Evolutionary conservation across 2,888 invertebrate genomes (phyloP), one percentile per base, ranked within the genome.

Genomic region (Celastrina argiolus): DNA sequence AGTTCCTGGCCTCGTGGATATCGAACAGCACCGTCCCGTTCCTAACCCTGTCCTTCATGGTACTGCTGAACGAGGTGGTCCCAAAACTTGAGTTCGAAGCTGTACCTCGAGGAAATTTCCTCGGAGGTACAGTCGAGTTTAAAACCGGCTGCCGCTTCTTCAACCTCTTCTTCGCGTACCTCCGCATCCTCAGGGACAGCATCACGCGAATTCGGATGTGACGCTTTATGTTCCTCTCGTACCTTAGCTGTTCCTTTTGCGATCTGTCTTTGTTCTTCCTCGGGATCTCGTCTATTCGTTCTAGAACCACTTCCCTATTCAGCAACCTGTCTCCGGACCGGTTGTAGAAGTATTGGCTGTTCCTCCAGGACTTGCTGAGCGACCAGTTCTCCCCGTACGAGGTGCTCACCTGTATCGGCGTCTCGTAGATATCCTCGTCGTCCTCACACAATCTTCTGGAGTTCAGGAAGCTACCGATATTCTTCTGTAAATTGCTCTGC

Each of bases 171-270:
- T 90, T 93, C 77, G 91, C 88, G 67, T 92, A 91, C 66, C 91
- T 81, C 28, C 94, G 91, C 85, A 94, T 91, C 68, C 94, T 88
- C 69, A 95, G 82, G 12, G 94, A 94, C 74, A 95, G 83, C 92
- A 95, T 94, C 63, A 95, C 93, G 16, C 94, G 87, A 22, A 95
- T 93, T 67, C 94, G 88, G 28, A 95, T 92, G 76, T 94, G 93
- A 28, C 94, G 85, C 65, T 93, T 93, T 1, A 94, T 92, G 74
- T 93, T 92, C 70, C 93, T 92, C 73, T 94, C 93, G 67, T 92
- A 92, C 26, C 91, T 83, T 66, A 91, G 66, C 70, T 91, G 89
- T 70, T 92, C 91, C 71, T 92, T 92, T 56, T 91, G 68, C 72
- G 82, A 82, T 71, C 81, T 84, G 63, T 81, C 82, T 70, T 81